Base-by-base conservation (phyloP, 2,113 vertebrate species). In the Forbesichthys papilliferus region DNA sequence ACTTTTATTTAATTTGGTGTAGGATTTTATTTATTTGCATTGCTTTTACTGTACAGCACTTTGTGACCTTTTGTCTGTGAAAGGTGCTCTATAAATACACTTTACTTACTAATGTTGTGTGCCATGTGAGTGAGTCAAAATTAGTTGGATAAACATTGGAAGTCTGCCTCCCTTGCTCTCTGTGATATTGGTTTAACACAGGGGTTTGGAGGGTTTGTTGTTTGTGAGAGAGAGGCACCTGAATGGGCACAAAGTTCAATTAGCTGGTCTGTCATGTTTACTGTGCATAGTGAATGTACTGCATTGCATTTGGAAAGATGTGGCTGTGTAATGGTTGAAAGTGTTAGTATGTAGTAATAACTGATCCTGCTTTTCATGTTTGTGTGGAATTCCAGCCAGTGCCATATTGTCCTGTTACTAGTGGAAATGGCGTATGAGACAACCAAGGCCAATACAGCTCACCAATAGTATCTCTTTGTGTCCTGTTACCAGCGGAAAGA, bases 401-500 rank as follows among this genome's bases (percentile, higher is more conserved):
- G 7, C 52, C 16, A 12, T 57, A 12, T 54, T 53, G 11, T 48
- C 47, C 16, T 51, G 54, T 76, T 52, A 52, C 33, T 74, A 93
- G 98, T 86, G 98, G 98, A 58, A 98, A 98, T 89, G 99, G 27
- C 27, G 2, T 27, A 27, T 27, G 27, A 27, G 27, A 27, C 27
- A 2, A 27, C 27, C 6, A 54, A 54, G n/a, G 53, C 12, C 14
- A 54, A 6, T 54, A n/a, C 52, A 13, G 27, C 27, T 54, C 16
- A 12, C 6, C 61, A 42, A 11, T 3, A 59, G 52, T 57, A 12
- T 54, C 4, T 52, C 11, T 64, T 27, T 34, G 27, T 53, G 11
- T 48, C 47, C 16, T 51, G 54, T 76, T 52, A 52, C 33, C 75
- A 93, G 98, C 85, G 98, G 98, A 58, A 98, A 98, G 89, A 99